Base-by-base conservation (phyloP, 2,888 invertebrate genomes). In the Fissipunctia ypsillon region DNA sequence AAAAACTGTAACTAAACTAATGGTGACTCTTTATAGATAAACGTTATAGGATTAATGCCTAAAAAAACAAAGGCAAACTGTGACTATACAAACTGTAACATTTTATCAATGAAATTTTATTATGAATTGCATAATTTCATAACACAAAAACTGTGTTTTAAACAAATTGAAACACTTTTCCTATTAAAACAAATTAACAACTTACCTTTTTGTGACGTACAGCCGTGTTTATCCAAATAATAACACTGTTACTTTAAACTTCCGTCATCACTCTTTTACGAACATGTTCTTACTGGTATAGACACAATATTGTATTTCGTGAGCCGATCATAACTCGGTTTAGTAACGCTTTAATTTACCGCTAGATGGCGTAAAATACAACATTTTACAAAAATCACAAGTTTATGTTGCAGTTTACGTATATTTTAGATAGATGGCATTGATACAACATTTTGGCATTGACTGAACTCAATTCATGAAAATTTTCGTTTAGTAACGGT, bases 221-320 rank as follows among this genome's bases (percentile, higher is more conserved):
- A 67, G 57, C 67, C 65, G 59, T 50, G 3, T 61, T 73, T 67
- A 73, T 67, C 67, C 66, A 61, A 66, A 66, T 67, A 66, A 54
- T 66, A 14, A 73, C 66, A 66, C 52, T 67, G 12, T 66, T 66
- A 0, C 0, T 45, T 73, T 56, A 68, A 73, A 66, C 70, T 56
- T 61, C 48, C 48, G 72, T 73, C 19, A 73, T 73, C 54, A 73
- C 61, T 73, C 72, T 67, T 2, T 52, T 0, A 73, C 54, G 72
- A 73, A 5, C 72, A 67, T 31, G 59, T 75, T 66, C 65, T 54
- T 43, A 75, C 65, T 75, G 65, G n/a, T 75, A 75, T 75, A 75
- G 64, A 74, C 70, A 74, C 74, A 69, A 54, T 65, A 65, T 65
- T 65, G 52, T 41, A 74, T 74, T 74, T 75, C 2, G 71, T 6